Percentiles rank a stretch among this genome's conserved stretches.
Evolutionary conservation across 2,113 vertebrate genomes (phyloP).

Genomic region (Chauna torquata): DNA sequence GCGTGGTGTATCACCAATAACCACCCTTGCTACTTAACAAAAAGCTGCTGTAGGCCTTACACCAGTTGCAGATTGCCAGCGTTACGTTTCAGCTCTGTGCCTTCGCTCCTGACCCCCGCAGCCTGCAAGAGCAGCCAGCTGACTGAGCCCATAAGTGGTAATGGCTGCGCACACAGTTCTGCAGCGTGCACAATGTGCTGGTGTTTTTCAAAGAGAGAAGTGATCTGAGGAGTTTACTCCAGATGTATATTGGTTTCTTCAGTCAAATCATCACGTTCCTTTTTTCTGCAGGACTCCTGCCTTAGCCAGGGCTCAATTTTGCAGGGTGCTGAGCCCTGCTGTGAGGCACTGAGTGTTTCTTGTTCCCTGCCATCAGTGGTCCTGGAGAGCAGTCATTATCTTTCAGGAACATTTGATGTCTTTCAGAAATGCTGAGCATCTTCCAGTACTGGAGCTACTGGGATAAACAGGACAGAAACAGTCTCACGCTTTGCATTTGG

Average conservation of each 20-base stretch:
- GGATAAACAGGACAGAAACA: not conserved
- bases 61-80: not conserved
- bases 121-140: not conserved
- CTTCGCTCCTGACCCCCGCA: not conserved
- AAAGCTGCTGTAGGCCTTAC: rapidly evolving
- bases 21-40: not conserved
- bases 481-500: not conserved
- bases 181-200: rapidly evolving
- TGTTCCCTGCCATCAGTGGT: rapidly evolving
- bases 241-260: not conserved
- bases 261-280: not conserved
- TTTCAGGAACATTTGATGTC: not conserved
- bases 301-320: not conserved
- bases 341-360: not conserved
- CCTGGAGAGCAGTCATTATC: not conserved
- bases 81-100: not conserved
- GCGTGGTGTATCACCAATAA: not conserved
- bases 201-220: not conserved
- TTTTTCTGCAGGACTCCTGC: not conserved
- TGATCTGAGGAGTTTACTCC: not conserved
- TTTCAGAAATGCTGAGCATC: not conserved
- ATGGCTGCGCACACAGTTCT: not conserved
- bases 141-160: not conserved
- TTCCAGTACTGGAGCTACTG: not conserved
- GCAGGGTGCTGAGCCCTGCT: not conserved